A percentile compares a stretch with the other conserved stretches of the same genome.
Evolutionary conservation across 2,797 vertebrate species (phyloP).

Genomic region (Setipinna tenuifilis): DNA sequence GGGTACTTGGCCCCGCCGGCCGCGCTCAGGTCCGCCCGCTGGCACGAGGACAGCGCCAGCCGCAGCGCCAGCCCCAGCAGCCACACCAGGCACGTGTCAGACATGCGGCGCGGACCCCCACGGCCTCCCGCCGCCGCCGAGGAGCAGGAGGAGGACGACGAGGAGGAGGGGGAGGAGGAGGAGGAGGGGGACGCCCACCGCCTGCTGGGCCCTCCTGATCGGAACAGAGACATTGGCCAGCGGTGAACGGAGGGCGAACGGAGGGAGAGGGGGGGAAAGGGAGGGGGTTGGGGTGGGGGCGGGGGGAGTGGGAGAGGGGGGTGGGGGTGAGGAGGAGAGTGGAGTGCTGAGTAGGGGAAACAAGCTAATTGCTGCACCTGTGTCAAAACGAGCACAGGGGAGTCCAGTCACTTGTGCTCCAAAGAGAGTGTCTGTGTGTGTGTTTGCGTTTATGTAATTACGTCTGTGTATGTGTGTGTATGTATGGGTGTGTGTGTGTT

Average conservation of each 20-base stretch:
- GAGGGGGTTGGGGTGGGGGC: background rate
- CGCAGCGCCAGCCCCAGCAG: slow-evolving; percentile 76
- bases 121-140: slow-evolving; percentile 38
- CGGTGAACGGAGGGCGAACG: background rate
- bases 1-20: slow-evolving; percentile 67
- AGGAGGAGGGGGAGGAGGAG: background rate
- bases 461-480: background rate
- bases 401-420: background rate
- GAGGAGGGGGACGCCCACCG: slow-evolving; percentile 53
- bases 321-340: background rate
- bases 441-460: background rate
- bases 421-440: background rate
- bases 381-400: background rate
- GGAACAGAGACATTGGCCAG: background rate
- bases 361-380: background rate
- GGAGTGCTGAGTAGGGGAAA: slow-evolving; percentile 11
- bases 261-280: no score
- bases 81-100: slow-evolving; percentile 72
- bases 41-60: slow-evolving; percentile 74
- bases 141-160: slow-evolving; percentile 15
- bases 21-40: slow-evolving; percentile 71
- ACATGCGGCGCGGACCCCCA: slow-evolving; percentile 61
- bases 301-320: background rate
- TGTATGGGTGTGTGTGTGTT: background rate
- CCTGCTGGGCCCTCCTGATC: background rate